Percentiles rank a stretch among this genome's conserved stretches.
Conservation (phyloP, 23 tunicate species). For the Clavelina lepadiformis region DNA sequence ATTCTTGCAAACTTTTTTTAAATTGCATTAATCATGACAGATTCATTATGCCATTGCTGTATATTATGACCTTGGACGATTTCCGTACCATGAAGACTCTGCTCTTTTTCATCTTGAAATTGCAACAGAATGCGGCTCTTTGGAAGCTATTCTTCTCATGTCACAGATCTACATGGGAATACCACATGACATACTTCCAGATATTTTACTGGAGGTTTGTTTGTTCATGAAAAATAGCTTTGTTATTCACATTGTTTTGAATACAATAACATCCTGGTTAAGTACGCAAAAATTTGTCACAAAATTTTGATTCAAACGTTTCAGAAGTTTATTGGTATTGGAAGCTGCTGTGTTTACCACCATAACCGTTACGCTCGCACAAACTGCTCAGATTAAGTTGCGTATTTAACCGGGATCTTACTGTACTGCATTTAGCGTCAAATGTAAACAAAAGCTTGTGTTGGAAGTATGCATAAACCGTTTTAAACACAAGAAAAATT, state of each 20-base stretch:
- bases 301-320: too few relatives aligned
- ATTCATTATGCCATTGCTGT: constrained; percentile 84
- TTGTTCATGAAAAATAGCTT: not conserved
- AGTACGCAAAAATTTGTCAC: too few relatives aligned
- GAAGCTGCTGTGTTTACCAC: too few relatives aligned
- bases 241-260: not conserved
- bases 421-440: too few relatives aligned
- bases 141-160: constrained; percentile 64
- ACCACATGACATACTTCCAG: constrained; percentile 81
- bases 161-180: constrained; percentile 78
- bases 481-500: too few relatives aligned
- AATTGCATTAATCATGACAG: constrained; percentile 7
- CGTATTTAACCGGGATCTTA: too few relatives aligned
- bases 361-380: too few relatives aligned
- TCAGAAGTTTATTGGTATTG: too few relatives aligned
- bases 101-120: constrained; percentile 84
- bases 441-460: too few relatives aligned
- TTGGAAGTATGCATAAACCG: too few relatives aligned
- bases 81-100: constrained; percentile 79
- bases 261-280: not conserved
- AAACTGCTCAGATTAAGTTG: too few relatives aligned
- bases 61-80: constrained; percentile 70
- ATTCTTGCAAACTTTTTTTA: not conserved
- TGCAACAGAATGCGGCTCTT: constrained; percentile 83
- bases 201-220: constrained; percentile 52